Conservation (phyloP, 2,113 vertebrate genomes). For the Smithornis capensis region DNA sequence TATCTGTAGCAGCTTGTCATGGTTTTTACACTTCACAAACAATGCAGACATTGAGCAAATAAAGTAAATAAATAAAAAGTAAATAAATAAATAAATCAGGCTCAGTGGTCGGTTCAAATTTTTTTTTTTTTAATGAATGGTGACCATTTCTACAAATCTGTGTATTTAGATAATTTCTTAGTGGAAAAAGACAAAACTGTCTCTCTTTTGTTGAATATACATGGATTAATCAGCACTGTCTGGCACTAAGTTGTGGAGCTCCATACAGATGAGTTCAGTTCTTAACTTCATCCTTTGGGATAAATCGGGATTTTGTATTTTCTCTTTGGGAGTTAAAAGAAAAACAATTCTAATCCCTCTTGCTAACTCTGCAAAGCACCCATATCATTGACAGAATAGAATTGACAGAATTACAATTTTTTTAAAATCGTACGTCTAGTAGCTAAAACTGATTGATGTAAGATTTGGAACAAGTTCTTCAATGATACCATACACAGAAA, state of each 20-base stretch:
- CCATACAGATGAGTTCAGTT: neutral
- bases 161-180: neutral
- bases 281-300: neutral
- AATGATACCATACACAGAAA: neutral
- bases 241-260: neutral
- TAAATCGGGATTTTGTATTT: neutral
- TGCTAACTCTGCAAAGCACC: neutral
- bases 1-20: neutral
- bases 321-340: neutral
- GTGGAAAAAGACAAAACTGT: neutral
- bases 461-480: neutral
- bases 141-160: neutral
- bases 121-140: neutral
- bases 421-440: neutral
- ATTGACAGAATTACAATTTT: neutral
- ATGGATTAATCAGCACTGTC: neutral
- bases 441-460: neutral
- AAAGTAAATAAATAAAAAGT: neutral
- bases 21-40: neutral
- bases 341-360: neutral
- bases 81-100: neutral
- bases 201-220: neutral
- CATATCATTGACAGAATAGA: neutral
- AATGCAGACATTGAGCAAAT: neutral
- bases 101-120: accelerated